These are phyloP conservation scores for Iguana delicatissima DNA, from an alignment of 2,797 vertebrate species.

Conservation along the genomic window DNA sequence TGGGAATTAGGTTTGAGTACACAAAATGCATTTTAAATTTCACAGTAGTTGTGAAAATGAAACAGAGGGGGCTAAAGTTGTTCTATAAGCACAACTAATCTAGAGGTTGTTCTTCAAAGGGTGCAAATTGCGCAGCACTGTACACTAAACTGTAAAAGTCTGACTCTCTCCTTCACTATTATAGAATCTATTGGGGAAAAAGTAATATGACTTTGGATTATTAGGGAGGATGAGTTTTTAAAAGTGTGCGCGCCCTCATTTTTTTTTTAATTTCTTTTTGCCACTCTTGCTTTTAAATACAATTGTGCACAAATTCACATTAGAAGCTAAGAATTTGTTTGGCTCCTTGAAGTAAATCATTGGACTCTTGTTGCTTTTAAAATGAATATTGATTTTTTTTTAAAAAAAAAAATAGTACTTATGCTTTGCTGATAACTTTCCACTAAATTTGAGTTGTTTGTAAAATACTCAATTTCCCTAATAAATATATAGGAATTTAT, in stretches of 20 bases:
- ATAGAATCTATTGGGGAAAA: neutral
- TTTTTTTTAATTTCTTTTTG: neutral
- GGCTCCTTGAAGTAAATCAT: neutral
- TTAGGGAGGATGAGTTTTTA: too few species aligned
- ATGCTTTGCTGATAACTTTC: too few species aligned
- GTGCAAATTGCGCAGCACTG: neutral
- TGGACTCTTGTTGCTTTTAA: neutral
- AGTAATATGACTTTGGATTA: neutral
- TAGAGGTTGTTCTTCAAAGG: neutral
- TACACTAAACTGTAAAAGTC: neutral
- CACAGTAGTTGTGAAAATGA: neutral
- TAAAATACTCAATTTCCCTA: conserved; percentile 21
- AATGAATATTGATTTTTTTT: neutral
- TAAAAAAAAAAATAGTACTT: too few species aligned
- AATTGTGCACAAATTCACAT: neutral
- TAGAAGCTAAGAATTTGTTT: neutral
- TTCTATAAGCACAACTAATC: neutral
- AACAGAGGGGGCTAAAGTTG: neutral
- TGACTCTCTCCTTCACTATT: neutral
- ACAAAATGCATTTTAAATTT: neutral
- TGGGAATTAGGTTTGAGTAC: neutral
- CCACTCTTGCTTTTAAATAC: neutral
- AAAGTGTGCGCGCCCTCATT: neutral
- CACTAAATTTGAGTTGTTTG: neutral
- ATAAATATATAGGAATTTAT: conserved; percentile 1